phyloP scores from a whole-genome alignment of 2,888 invertebrate genomes.

The Neoitamus cyanurus region DNA sequence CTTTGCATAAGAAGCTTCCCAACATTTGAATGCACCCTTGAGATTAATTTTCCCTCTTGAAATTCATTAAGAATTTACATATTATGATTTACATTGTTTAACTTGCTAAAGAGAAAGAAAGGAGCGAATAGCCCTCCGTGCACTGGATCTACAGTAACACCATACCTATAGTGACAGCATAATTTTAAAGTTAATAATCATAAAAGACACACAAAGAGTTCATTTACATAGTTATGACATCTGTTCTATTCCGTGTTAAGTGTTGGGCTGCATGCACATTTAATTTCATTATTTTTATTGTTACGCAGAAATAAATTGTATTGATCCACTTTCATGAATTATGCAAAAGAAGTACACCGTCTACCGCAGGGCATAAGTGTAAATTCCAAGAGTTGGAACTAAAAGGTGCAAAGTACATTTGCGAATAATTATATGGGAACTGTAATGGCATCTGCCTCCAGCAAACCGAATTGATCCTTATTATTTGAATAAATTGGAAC shows the following conservation, averaged over 20 bases:
- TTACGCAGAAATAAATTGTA: not conserved
- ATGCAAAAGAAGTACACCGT: not conserved
- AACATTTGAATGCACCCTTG: constrained; percentile 1
- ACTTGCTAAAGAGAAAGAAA: not conserved
- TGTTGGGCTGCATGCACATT: not conserved
- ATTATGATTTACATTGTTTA: constrained; percentile 1
- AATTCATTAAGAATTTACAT: not conserved
- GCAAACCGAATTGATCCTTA: no score
- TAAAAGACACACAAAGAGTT: not conserved
- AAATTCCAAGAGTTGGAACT: not conserved
- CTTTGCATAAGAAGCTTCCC: not conserved
- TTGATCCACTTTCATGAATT: not conserved
- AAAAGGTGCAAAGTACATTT: not conserved
- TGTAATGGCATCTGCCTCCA: not conserved
- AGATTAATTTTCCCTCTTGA: not conserved
- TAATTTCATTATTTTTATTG: not conserved
- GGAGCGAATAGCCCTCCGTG: not conserved
- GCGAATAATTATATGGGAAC: not conserved
- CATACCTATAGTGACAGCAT: not conserved
- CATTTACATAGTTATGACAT: not conserved
- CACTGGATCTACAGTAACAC: not conserved
- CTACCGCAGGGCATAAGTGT: not conserved
- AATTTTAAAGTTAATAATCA: not conserved
- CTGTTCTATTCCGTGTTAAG: not conserved
- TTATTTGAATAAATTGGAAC: no score